Evolutionary conservation across 2,888 invertebrate genomes (phyloP), one percentile per base, ranked within the genome.

Genomic region (Lepeophtheirus nordmannii): DNA sequence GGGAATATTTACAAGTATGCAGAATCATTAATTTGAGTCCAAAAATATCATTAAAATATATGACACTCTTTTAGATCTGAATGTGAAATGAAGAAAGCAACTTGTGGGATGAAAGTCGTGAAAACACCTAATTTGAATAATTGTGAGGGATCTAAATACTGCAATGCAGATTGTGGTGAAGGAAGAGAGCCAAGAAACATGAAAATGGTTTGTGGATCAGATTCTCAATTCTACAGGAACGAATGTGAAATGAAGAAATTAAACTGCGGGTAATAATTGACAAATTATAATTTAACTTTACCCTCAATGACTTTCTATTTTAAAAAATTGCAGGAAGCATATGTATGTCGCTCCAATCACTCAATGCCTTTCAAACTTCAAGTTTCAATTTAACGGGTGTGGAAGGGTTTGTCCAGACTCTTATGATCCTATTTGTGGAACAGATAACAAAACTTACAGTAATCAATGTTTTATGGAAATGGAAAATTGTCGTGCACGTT

Each of bases 341-440:
- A 84, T 89, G 62, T 91, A 85, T 76, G 87, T 89, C 46, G 88
- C 90, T n/a, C 90, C 90, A 0, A 81, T 90, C 77, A 87, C 89
- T 74, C 81, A 89, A 53, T 91, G 90, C 75, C 79, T 90, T 38
- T 64, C 46, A 5, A 39, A 62, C 23, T 80, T 87, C 60, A 85
- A 87, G 67, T 89, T 90, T 78, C 83, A 86, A 72, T 89, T 89
- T 77, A 82, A 85, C 59, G 90, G 90, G 62, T 91, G 90, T 73
- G 86, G 87, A 61, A 83, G 85, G 72, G 89, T 90, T 70, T 90
- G 90, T 72, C 85, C 89, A 10, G 81, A 86, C 0, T 86, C 87
- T 72, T 90, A 85, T 78, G 89, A 91, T 73, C 90, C 91, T 0
- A 88, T 92, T 9, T 93, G 93, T 75, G 93, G 90, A n/a, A 87